phyloP scores from a whole-genome alignment of 2,113 vertebrate genomes.

The Vulpes lagopus region DNA sequence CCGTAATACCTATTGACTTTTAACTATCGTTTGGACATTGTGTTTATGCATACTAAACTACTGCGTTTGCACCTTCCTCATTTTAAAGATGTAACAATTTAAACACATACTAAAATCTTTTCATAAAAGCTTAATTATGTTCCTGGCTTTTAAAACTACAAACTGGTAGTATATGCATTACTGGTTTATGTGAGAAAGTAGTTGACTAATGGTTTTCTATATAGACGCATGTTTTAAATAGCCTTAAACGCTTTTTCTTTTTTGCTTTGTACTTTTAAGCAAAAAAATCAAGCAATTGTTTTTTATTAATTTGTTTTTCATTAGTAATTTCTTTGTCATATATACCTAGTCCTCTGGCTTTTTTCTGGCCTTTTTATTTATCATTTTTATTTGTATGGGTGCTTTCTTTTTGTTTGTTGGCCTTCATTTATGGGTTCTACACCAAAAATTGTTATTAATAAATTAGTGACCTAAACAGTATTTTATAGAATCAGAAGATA shows the following conservation, averaged over 20 bases:
- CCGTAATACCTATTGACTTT: slow-evolving; percentile 9
- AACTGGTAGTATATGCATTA: slow-evolving; percentile 67
- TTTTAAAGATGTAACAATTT: slow-evolving; percentile 74
- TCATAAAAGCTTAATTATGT: slow-evolving; percentile 78
- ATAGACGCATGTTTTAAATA: slow-evolving; percentile 76
- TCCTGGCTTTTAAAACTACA: slow-evolving; percentile 77
- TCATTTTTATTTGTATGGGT: slow-evolving; percentile 60
- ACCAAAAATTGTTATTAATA: slow-evolving; percentile 75
- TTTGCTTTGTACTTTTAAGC: slow-evolving; percentile 69
- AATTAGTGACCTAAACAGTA: slow-evolving; percentile 31
- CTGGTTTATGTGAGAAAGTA: slow-evolving; percentile 73
- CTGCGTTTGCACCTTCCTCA: slow-evolving; percentile 52
- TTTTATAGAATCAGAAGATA: slow-evolving; percentile 65
- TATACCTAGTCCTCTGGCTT: neutral
- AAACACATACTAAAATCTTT: slow-evolving; percentile 71
- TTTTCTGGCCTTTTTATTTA: slow-evolving; percentile 43
- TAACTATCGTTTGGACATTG: neutral
- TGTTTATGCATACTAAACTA: slow-evolving; percentile 61
- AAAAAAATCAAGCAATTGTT: slow-evolving; percentile 68
- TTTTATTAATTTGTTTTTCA: slow-evolving; percentile 49
- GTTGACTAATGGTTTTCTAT: slow-evolving; percentile 71
- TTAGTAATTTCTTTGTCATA: slow-evolving; percentile 51
- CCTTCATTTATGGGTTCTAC: slow-evolving; percentile 20
- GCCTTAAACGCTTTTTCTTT: neutral
- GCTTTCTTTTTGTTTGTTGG: slow-evolving; percentile 67